Evolutionary conservation across 1,140 invertebrate genomes (phyloP).

Genomic region (Dryas iulia): DNA sequence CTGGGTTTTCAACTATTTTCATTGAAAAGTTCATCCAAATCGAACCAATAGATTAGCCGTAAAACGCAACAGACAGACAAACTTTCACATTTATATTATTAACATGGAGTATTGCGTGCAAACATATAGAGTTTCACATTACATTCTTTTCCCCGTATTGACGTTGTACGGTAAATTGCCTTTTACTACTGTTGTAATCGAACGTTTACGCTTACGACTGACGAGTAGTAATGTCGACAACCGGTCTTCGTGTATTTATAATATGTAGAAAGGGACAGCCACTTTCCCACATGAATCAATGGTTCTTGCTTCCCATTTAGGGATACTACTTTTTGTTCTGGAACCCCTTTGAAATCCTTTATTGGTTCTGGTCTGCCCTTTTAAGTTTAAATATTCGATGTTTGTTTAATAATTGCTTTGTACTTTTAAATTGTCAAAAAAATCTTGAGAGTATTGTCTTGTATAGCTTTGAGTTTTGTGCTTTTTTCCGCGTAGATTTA

Average conservation of each 20-base stretch:
- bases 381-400: conserved; percentile 2
- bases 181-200: conserved; percentile 28
- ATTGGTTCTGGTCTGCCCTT: conserved; percentile 13
- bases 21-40: too few relatives aligned
- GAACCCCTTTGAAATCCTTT: conserved; percentile 21
- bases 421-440: not conserved
- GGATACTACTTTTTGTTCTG: conserved; percentile 11
- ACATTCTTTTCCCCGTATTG: conserved; percentile 21
- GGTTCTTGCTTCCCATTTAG: conserved; percentile 47
- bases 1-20: too few relatives aligned
- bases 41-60: too few relatives aligned
- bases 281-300: conserved; percentile 62
- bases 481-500: too few relatives aligned
- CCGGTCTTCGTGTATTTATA: conserved; percentile 13
- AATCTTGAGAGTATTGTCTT: not conserved
- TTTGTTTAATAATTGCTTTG: conserved; percentile 4
- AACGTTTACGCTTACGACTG: conserved; percentile 13
- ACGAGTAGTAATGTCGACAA: conserved; percentile 8
- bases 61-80: too few relatives aligned
- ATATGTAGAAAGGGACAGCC: conserved; percentile 53
- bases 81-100: too few relatives aligned
- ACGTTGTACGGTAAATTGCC: conserved; percentile 22
- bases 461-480: too few relatives aligned
- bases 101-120: conserved; percentile 15
- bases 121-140: not conserved